Evolutionary conservation across 2,888 invertebrate species (phyloP).

Genomic region (Platycheirus albimanus): DNA sequence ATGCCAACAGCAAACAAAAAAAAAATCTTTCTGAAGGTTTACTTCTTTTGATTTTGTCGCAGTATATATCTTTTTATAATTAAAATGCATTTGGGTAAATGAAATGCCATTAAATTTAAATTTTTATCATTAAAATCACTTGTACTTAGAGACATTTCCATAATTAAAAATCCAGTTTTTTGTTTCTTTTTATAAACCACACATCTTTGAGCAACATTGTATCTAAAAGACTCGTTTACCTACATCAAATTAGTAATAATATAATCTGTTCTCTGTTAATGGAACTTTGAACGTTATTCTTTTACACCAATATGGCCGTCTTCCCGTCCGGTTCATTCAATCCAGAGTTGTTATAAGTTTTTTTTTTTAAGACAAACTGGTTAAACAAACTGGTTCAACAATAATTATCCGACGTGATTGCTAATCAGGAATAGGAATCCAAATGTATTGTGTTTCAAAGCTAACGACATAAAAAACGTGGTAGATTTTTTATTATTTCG

Average conservation of each 20-base stretch:
- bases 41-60: too few relatives aligned
- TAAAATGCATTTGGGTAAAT: conserved; percentile 26
- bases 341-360: too few relatives aligned
- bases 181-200: background rate
- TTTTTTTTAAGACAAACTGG: too few relatives aligned
- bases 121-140: conserved; percentile 5
- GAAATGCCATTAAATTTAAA: background rate
- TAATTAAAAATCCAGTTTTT: conserved; percentile 17
- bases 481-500: too few relatives aligned
- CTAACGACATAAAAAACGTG: too few relatives aligned
- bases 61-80: background rate
- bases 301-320: background rate
- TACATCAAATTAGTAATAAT: conserved; percentile 7
- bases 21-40: too few relatives aligned
- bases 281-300: background rate
- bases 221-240: conserved; percentile 20
- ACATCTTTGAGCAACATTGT: conserved; percentile 13
- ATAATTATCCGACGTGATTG: too few relatives aligned
- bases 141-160: background rate
- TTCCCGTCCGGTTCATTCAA: background rate
- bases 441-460: too few relatives aligned
- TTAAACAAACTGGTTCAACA: too few relatives aligned
- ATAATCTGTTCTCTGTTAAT: background rate
- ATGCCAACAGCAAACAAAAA: too few relatives aligned
- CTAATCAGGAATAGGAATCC: too few relatives aligned